phyloP scores from a whole-genome alignment of 2,113 vertebrate genomes.

The Datnioides undecimradiatus region DNA sequence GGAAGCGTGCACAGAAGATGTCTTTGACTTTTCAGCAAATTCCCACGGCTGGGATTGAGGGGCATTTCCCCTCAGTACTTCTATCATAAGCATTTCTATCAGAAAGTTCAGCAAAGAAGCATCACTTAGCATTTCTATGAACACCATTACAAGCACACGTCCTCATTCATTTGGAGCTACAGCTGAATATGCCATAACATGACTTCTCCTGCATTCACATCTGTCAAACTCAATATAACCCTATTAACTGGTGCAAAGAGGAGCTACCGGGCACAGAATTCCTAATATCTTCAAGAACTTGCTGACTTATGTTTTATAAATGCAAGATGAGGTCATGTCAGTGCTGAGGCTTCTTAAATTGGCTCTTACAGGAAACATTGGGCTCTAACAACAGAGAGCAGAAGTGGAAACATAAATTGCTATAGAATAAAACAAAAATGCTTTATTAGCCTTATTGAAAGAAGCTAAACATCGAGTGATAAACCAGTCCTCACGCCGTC shows the following conservation, averaged over 20 bases:
- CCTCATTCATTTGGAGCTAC: conserved; percentile 30
- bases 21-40: conserved; percentile 30
- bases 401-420: conserved; percentile 27
- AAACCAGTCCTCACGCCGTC: conserved; percentile 46
- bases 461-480: conserved; percentile 57
- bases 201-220: conserved; percentile 30
- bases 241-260: conserved; percentile 27
- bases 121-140: conserved; percentile 42
- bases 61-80: background rate
- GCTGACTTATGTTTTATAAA: conserved; percentile 43
- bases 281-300: conserved; percentile 28
- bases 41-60: background rate
- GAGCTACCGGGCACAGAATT: background rate
- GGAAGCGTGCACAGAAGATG: background rate
- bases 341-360: conserved; percentile 7
- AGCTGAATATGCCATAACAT: conserved; percentile 35
- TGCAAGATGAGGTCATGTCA: conserved; percentile 44
- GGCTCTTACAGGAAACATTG: conserved; percentile 17
- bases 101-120: conserved; percentile 19
- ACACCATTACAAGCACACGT: conserved; percentile 22
- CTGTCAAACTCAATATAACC: conserved; percentile 52
- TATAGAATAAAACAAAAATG: background rate
- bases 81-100: conserved; percentile 24
- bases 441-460: conserved; percentile 53
- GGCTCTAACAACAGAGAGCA: conserved; percentile 1